A percentile compares a stretch with the other conserved stretches of the same genome.
phyloP scores from a whole-genome alignment of 2,888 invertebrate species.

The Drosophila ustulata region DNA sequence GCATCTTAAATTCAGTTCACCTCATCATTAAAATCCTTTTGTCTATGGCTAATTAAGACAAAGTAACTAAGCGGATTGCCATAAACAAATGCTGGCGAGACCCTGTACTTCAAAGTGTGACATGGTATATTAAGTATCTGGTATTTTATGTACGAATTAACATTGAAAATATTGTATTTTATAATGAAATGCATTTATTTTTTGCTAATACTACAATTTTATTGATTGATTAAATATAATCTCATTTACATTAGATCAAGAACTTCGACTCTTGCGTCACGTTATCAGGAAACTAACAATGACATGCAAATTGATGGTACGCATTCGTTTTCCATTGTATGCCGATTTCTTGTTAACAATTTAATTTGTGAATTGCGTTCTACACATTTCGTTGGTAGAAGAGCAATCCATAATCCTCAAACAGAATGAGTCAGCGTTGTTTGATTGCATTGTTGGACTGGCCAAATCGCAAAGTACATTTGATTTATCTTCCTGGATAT shows the following conservation, averaged over 20 bases:
- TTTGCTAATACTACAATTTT: no score
- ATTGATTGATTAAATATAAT: no score
- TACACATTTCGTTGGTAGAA: not conserved
- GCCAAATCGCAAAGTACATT: not conserved
- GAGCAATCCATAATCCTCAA: not conserved
- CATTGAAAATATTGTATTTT: no score
- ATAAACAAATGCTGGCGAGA: not conserved
- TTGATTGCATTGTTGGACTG: slow-evolving; percentile 1
- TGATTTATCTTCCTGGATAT: not conserved
- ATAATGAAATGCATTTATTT: no score
- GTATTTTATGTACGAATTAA: no score
- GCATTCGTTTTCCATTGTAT: not conserved
- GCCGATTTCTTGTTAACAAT: not conserved
- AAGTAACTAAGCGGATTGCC: not conserved
- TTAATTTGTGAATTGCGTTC: not conserved
- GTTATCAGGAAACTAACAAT: not conserved
- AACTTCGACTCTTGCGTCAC: not conserved
- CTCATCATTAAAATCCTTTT: not conserved
- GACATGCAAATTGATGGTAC: not conserved
- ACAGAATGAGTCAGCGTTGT: not conserved
- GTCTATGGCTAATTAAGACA: not conserved
- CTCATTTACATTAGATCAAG: no score
- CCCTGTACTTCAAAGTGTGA: no score
- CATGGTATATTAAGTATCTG: no score
- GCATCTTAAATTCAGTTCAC: not conserved